Percentiles rank a stretch among this genome's conserved stretches.
Evolutionary conservation across 37 sponge, comb jelly and placozoan species (phyloP).

Genomic region (Halisarca cf. caerulea): DNA sequence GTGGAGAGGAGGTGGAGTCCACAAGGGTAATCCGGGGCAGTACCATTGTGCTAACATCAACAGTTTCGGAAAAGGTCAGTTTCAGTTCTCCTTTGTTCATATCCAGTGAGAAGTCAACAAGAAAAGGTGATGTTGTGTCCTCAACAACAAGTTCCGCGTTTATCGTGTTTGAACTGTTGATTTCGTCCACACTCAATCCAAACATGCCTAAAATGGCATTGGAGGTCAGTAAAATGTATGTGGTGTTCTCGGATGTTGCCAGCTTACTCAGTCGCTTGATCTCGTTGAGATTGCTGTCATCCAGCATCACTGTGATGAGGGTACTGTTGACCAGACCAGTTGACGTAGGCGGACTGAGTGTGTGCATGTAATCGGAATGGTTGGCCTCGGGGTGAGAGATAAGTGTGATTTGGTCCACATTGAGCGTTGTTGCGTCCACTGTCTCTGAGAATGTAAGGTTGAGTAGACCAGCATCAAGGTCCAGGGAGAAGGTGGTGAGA

Average conservation of each 20-base stretch:
- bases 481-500: conserved; percentile 56
- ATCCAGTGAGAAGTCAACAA: conserved; percentile 69
- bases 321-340: conserved; percentile 52
- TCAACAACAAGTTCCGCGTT: conserved; percentile 19
- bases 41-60: conserved; percentile 65
- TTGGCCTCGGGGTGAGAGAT: conserved; percentile 36
- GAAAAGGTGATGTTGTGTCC: conserved; percentile 65
- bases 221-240: conserved; percentile 69
- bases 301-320: conserved; percentile 54
- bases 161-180: conserved; percentile 20
- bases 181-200: conserved; percentile 46
- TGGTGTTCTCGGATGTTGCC: conserved; percentile 46
- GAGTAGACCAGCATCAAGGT: conserved; percentile 61
- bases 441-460: conserved; percentile 86
- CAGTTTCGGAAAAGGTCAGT: conserved; percentile 86
- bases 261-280: conserved; percentile 70
- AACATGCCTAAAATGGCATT: conserved; percentile 68
- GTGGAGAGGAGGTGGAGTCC: conserved; percentile 25
- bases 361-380: conserved; percentile 16
- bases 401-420: conserved; percentile 52
- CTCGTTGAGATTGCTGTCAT: conserved; percentile 70
- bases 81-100: conserved; percentile 68
- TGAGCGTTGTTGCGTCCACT: conserved; percentile 72
- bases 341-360: conserved; percentile 25
- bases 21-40: conserved; percentile 44